Conservation (phyloP, 2,113 vertebrate species). For the Gymnocephalus cernua region DNA sequence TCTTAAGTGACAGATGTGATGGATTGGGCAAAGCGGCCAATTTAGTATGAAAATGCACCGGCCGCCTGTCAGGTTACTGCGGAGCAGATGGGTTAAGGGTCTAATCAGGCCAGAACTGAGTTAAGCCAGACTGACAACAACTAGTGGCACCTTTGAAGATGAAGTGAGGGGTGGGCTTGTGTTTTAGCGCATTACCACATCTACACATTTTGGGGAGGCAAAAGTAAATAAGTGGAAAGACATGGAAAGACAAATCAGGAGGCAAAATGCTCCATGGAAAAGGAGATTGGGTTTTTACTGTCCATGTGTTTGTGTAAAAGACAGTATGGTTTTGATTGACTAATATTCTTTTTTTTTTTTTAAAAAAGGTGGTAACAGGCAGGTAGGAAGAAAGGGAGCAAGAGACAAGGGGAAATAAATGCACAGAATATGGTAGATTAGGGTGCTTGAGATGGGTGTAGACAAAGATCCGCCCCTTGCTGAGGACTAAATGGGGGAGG, state of each 20-base stretch:
- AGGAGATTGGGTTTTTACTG: not conserved
- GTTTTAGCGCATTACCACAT: not conserved
- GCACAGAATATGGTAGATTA: constrained; percentile 41
- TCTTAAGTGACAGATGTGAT: constrained; percentile 62
- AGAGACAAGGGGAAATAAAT: not conserved
- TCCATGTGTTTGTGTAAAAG: not conserved
- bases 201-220: not conserved
- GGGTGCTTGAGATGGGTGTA: constrained; percentile 15
- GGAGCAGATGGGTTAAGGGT: constrained; percentile 69
- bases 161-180: constrained; percentile 25
- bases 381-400: constrained; percentile 18
- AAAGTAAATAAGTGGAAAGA: not conserved
- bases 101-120: constrained; percentile 55
- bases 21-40: constrained; percentile 50
- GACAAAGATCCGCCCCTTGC: constrained; percentile 15
- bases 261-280: constrained; percentile 3
- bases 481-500: constrained; percentile 53
- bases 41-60: constrained; percentile 36
- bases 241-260: constrained; percentile 10
- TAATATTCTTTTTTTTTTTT: not conserved
- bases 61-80: constrained; percentile 38
- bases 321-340: not conserved
- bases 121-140: constrained; percentile 51
- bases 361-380: not conserved
- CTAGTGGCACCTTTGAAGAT: constrained; percentile 54